Evolutionary conservation across 1,140 invertebrate species (phyloP), one percentile per base, ranked within the genome.

Genomic region (Fopius arisanus): DNA sequence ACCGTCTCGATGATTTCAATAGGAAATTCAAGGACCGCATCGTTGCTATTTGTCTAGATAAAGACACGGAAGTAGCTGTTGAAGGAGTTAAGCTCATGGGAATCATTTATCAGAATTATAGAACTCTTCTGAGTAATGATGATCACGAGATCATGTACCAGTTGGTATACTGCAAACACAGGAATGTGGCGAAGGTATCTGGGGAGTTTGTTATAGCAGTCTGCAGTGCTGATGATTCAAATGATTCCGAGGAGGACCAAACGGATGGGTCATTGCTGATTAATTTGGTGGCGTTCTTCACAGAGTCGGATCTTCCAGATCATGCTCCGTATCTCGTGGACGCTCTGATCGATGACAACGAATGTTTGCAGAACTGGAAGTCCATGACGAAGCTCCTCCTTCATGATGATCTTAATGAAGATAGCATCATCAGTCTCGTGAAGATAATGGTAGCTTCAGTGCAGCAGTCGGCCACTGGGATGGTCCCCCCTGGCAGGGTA

Each of bases 341-440:
- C 89, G 98, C 97, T 33, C 89, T 99, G 19, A 99, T 99, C 79
- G 98, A 99, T 81, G 97, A 95, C 33, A 98, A 98, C 89, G 93
- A 94, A 16, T 99, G 99, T 97, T 97, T 99, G 91, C 98, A 97
- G 87, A 98, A 99, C 88, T 99, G 98, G 98, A 96, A 98, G 84
- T 98, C 97, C 83, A 99, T 99, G 97, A 98, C 97, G 0, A 98
- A 99, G 89, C 89, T 99, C 70, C 84, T 99, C 66, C 86, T 99
- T 7, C 97, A 98, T 87, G 97, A 99, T 82, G 93, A 96, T 5
- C 96, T 96, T 3, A 91, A 93, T 9, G 92, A 92, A 68, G 97
- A 98, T 87, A 97, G 98, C 88, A 90, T 94, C 3, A 87, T 97
- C 23, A 95, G 97, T 87, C 89, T 99, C 1, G 99, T 99, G 79